Conservation (phyloP, 2,797 vertebrate species). For the Pampus argenteus region DNA sequence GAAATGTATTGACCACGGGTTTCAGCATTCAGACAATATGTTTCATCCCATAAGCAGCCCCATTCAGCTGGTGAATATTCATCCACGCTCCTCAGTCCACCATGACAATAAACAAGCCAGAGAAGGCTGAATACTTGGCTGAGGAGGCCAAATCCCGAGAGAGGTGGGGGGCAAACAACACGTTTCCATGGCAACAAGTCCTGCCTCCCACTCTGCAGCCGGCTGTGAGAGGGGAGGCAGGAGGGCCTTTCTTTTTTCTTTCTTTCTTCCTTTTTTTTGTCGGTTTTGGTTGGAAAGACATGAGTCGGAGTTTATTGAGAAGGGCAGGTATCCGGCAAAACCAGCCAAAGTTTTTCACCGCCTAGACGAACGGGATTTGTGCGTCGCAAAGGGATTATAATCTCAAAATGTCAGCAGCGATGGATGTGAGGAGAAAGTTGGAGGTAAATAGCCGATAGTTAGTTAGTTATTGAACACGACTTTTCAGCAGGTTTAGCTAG, state of each 20-base stretch:
- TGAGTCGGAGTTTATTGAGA: constrained; percentile 87
- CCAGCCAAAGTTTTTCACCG: constrained; percentile 68
- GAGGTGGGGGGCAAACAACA: constrained; percentile 79
- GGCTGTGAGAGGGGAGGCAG: constrained; percentile 79
- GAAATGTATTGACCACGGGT: too few species aligned
- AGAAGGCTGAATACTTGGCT: constrained; percentile 67
- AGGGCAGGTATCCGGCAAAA: constrained; percentile 85
- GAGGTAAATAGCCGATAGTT: constrained; percentile 86
- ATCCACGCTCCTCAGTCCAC: constrained; percentile 55
- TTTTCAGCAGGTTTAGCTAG: constrained; percentile 46
- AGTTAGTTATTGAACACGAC: constrained; percentile 12
- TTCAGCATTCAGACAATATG: constrained; percentile 54
- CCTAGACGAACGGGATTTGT: constrained; percentile 71
- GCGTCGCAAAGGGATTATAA: constrained; percentile 79
- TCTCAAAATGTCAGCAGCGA: constrained; percentile 85
- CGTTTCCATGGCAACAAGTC: constrained; percentile 91
- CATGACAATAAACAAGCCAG: constrained; percentile 79
- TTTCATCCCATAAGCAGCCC: constrained; percentile 41
- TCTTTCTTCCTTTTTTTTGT: constrained; percentile 23
- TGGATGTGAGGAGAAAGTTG: constrained; percentile 82
- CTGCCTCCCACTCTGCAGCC: constrained; percentile 82
- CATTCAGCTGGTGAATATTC: constrained; percentile 73
- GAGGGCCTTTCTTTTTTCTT: constrained; percentile 56
- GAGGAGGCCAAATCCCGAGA: constrained; percentile 62
- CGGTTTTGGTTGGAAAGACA: constrained; percentile 87